Conservation (phyloP, 2,888 invertebrate genomes). For the Caenorhabditis japonica region DNA sequence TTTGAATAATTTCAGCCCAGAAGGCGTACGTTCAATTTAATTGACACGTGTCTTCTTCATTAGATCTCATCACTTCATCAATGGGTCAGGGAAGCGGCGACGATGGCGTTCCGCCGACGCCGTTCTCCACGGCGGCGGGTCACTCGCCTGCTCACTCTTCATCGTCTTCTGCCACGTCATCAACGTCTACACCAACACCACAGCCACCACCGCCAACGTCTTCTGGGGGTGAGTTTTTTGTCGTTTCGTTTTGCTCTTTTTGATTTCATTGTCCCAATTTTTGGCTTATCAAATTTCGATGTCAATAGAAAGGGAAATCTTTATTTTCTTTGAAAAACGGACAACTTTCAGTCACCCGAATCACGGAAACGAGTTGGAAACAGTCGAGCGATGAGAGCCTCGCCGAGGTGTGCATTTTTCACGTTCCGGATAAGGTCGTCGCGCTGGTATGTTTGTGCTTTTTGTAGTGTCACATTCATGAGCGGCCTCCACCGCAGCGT, state of each 20-base stretch:
- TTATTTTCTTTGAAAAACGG: background rate
- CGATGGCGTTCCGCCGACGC: constrained; percentile 51
- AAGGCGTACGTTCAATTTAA: no score
- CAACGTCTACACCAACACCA: background rate
- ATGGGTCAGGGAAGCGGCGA: constrained; percentile 66
- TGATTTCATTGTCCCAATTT: constrained; percentile 1
- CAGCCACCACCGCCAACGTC: background rate
- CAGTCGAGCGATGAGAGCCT: constrained; percentile 62
- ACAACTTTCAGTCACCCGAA: constrained; percentile 23
- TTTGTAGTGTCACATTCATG: background rate
- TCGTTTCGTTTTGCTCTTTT: constrained; percentile 14
- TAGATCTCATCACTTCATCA: constrained; percentile 16
- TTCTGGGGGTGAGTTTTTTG: background rate
- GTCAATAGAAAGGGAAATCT: constrained; percentile 15
- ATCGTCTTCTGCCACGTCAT: constrained; percentile 19
- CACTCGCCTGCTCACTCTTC: constrained; percentile 40
- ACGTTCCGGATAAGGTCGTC: constrained; percentile 74
- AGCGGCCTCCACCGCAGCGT: no score
- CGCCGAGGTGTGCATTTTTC: constrained; percentile 73
- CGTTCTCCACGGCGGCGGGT: constrained; percentile 40
- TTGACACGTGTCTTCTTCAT: no score
- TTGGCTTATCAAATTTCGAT: constrained; percentile 35
- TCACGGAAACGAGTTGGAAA: constrained; percentile 48
- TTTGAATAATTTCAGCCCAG: no score
- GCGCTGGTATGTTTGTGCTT: constrained; percentile 16